A percentile compares a stretch with the other conserved stretches of the same genome.
These are phyloP conservation scores for Drosophila arawakana DNA, from an alignment of 1,140 invertebrate species.

Conservation along the genomic window DNA sequence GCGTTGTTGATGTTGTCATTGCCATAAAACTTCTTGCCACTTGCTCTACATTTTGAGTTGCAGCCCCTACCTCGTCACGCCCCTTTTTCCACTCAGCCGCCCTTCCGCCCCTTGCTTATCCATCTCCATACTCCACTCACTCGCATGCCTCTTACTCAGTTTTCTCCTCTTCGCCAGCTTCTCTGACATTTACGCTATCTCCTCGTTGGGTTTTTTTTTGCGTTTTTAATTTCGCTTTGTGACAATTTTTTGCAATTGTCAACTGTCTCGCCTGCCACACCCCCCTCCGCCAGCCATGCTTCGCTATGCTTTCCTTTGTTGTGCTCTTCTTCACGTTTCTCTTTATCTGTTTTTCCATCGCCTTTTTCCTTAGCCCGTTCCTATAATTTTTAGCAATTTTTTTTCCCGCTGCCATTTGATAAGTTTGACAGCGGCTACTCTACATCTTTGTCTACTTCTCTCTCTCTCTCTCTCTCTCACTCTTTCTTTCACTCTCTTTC, in stretches of 20 bases:
- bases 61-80: not conserved
- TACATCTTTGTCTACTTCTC: conserved; percentile 40
- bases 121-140: not conserved
- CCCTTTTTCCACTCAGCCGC: not conserved
- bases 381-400: conserved; percentile 49
- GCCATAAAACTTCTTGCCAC: conserved; percentile 79
- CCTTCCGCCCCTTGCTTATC: not conserved
- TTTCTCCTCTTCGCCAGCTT: not conserved
- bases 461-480: not conserved
- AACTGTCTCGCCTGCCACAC: conserved; percentile 49
- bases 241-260: conserved; percentile 71
- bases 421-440: conserved; percentile 80
- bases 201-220: conserved; percentile 65
- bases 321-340: not conserved
- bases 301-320: not conserved
- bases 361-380: conserved; percentile 29
- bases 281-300: not conserved
- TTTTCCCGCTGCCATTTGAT: conserved; percentile 75
- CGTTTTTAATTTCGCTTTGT: conserved; percentile 81
- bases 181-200: conserved; percentile 5
- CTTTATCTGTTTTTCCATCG: conserved; percentile 23
- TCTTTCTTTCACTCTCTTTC: not conserved
- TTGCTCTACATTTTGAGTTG: conserved; percentile 71
- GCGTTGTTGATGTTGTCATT: conserved; percentile 54
- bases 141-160: no score